Base-by-base conservation (phyloP, 30 jellyfish, hydroid and myxozoan species). In the Turritopsis dohrnii region DNA sequence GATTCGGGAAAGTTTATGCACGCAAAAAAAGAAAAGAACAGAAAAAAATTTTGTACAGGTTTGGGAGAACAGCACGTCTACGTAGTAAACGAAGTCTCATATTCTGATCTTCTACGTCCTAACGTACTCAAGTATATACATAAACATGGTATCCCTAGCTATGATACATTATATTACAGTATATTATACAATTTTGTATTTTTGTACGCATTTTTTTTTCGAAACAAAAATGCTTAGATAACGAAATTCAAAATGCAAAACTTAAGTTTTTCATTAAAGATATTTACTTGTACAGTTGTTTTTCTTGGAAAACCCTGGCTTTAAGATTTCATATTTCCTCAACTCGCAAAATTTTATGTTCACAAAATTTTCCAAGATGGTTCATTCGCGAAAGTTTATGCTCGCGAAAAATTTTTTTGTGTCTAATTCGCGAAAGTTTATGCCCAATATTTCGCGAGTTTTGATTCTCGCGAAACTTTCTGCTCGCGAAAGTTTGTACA, bases 361-460 rank as follows among this genome's bases (percentile, higher is more conserved):
- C 8, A 19, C 77, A 1, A 69, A 69, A 69, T 69, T 69, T 66
- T 69, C 77, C 77, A 69, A 27, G 8, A 69, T 1, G 77, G 30
- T 69, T 0, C 31, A 69, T 69, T 69, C 30, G 77, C 77, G 77
- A 69, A 69, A 1, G 77, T 69, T 69, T 69, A 69, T 1, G 77
- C 8, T 69, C 77, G 77, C 77, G 30, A 69, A 0, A n/a, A 0
- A 69, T 7, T 7, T 69, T 69, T 27, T n/a, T 69, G 30, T 1
- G 8, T 23, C 77, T 69, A 23, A 69, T 69, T 69, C 8, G 77
- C 77, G 30, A 69, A 69, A 27, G 77, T 69, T 0, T 69, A 23
- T 27, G 31, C 77, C 1, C 77, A 1, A 69, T 7, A 27, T 23
- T 69, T 69, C 30, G 4, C 30, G 77, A 23, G 30, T 0, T 69